These are phyloP conservation scores for Gryllus longicercus DNA, from an alignment of 2,888 invertebrate species.

Conservation along the genomic window DNA sequence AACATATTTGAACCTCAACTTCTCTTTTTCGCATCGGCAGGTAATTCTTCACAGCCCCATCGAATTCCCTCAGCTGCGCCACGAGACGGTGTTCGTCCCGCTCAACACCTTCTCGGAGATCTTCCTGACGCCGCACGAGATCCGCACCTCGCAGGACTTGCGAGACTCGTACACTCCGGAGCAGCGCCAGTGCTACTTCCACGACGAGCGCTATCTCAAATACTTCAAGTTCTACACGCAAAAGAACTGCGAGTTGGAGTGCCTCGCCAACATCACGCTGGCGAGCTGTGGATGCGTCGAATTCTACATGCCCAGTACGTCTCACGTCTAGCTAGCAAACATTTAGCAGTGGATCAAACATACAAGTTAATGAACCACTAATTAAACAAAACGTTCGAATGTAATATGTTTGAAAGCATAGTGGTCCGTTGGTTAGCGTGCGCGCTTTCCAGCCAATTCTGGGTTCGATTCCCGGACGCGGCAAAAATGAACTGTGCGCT, in stretches of 20 bases:
- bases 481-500: too few species aligned
- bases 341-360: too few species aligned
- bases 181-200: conserved; percentile 64
- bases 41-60: conserved; percentile 66
- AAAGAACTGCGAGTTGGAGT: conserved; percentile 70
- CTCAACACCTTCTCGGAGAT: conserved; percentile 68
- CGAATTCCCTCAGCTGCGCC: conserved; percentile 63
- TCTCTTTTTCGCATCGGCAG: conserved; percentile 39
- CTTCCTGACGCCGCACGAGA: conserved; percentile 70
- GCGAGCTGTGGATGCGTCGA: conserved; percentile 64
- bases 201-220: conserved; percentile 59
- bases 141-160: conserved; percentile 66
- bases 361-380: too few species aligned
- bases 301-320: conserved; percentile 64
- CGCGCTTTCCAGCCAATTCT: too few species aligned
- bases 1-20: too few species aligned
- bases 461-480: too few species aligned
- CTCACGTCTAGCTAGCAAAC: too few species aligned
- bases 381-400: too few species aligned
- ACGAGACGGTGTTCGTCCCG: conserved; percentile 68
- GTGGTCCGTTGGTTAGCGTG: too few species aligned
- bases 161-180: conserved; percentile 57
- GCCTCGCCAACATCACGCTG: conserved; percentile 64
- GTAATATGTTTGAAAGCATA: too few species aligned
- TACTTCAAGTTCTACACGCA: conserved; percentile 70